Base-by-base conservation (phyloP, 1,140 invertebrate species). In the Marisa cornuarietis region DNA sequence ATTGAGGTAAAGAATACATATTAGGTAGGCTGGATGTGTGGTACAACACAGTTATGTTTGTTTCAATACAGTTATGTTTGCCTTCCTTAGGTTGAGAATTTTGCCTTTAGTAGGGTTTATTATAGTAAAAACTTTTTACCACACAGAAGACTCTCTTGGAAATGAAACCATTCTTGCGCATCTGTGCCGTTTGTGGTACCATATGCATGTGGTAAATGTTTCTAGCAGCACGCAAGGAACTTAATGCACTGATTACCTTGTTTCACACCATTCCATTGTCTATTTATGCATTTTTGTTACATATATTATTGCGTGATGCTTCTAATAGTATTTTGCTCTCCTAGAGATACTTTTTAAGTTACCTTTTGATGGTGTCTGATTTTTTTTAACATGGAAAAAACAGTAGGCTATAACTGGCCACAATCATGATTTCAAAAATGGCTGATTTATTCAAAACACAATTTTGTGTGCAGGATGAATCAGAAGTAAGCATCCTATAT, bases 401-500 rank as follows among this genome's bases (percentile, higher is more conserved):
- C 22, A 14, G 2, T n/a, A 68, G 22, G 2, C 26, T 68, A n/a
- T 42, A 10, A n/a, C n/a, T 31, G 24, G 24, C 22, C 51, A 54
- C 22, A 52, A 54, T n/a, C 20, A 54, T 18, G 16, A 8, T 1
- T 72, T 26, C 26, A n/a, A 51, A 51, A 68, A 42, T 42, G 31
- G 31, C 31, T 42, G 31, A 42, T 42, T 42, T 42, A 42, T 42
- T 26, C 26, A n/a, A 51, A 51, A 68, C 31, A 66, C 71, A 42
- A 6, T 81, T 74, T 82, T 72, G 68, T 74, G 81, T 72, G 68
- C 80, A 87, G 86, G 74, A 81, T 77, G 79, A 85, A 14, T 76
- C 84, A 5, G 79, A 82, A 20, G 69, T 71, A 22, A 83, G 83
- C n/a, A 83, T 89, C 61, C 69, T 90, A n/a, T 89, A 87, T 72